Evolutionary conservation across 2,113 vertebrate species (phyloP).

Genomic region (Spheniscus mendiculus): DNA sequence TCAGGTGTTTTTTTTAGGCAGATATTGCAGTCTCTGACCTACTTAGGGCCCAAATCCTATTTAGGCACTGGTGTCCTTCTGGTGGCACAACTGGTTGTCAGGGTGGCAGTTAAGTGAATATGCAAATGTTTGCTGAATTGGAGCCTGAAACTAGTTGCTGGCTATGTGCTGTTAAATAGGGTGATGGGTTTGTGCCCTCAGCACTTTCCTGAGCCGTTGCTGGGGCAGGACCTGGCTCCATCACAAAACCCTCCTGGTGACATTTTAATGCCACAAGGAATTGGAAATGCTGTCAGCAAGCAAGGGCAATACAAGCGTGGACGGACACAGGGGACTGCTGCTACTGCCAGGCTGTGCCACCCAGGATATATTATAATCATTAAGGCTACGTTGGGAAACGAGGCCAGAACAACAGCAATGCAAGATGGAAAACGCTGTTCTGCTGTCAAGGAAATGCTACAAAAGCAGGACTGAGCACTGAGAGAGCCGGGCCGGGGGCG

Average conservation of each 20-base stretch:
- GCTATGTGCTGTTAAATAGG: background rate
- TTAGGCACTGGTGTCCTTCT: background rate
- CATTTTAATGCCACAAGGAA: background rate
- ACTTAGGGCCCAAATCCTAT: constrained; percentile 25
- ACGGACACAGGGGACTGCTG: background rate
- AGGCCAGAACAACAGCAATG: background rate
- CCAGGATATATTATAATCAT: background rate
- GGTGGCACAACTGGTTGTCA: background rate
- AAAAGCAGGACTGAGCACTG: background rate
- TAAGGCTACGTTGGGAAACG: background rate
- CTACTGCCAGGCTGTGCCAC: background rate
- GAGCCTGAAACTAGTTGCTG: background rate
- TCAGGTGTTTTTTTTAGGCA: constrained; percentile 1
- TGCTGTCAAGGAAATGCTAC: constrained; percentile 52
- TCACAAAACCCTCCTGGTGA: accelerated
- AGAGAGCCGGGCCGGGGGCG: background rate
- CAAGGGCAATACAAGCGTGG: accelerated
- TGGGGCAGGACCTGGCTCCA: background rate
- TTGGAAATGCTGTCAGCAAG: background rate
- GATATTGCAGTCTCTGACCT: background rate
- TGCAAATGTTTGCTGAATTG: background rate
- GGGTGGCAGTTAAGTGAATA: background rate
- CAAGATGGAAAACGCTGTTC: background rate
- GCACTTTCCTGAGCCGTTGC: background rate
- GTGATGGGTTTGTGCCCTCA: background rate